Evolutionary conservation across 2,113 vertebrate genomes (phyloP).

Genomic region (Poeciliopsis retropinna): DNA sequence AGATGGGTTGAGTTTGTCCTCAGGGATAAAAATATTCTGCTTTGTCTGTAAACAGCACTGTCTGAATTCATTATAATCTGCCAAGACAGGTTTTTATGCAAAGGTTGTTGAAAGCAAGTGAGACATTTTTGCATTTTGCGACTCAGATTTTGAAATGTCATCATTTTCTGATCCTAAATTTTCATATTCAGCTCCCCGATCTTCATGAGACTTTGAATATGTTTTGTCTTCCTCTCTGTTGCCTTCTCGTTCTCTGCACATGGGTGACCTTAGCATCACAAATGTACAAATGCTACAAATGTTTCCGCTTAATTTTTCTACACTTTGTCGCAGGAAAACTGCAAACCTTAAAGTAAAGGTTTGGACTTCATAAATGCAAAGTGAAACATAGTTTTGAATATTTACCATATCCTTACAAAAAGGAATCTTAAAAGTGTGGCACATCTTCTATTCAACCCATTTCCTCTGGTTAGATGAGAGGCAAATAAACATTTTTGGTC

Average conservation of each 20-base stretch:
- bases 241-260: neutral
- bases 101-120: constrained; percentile 45
- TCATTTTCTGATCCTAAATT: neutral
- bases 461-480: too few species aligned
- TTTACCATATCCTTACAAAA: neutral
- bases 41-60: constrained; percentile 66
- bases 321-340: neutral
- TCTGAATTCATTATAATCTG: constrained; percentile 60
- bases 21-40: constrained; percentile 34
- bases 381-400: neutral
- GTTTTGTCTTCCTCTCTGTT: neutral
- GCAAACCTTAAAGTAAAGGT: neutral
- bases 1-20: constrained; percentile 50
- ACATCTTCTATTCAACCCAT: too few species aligned
- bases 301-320: neutral
- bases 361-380: neutral
- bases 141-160: neutral
- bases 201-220: neutral
- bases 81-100: constrained; percentile 54
- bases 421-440: neutral
- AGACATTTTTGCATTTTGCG: neutral
- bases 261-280: too few species aligned
- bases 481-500: too few species aligned
- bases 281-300: too few species aligned
- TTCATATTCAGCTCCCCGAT: neutral